Base-by-base conservation (phyloP, 2,113 vertebrate species). In the Lophotis ruficrista region DNA sequence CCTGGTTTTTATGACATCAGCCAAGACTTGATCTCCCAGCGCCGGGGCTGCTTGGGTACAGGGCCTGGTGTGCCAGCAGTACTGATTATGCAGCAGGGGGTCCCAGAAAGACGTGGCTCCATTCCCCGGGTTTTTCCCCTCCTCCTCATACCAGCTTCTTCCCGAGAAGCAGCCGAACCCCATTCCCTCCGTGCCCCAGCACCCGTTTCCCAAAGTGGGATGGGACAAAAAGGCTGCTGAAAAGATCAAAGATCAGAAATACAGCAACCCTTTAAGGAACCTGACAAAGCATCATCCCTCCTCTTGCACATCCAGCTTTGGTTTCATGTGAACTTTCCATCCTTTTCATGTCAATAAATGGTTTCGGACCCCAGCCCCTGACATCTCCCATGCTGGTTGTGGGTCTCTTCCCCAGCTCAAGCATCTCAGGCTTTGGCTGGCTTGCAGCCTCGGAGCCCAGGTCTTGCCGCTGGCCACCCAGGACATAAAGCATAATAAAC, bases 31-130 rank as follows among this genome's bases (percentile, higher is more conserved):
- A 6, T 56, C 53, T 87, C 45, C 30, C 94, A 83, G 66, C 75
- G 21, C 21, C 73, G 69, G 66, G 53, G 37, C 35, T 91, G 38
- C 48, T 10, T 37, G 35, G 38, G 16, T 30, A 14, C 85, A 2
- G 9, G 47, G 27, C 20, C 72, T 0, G 1, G 25, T 0, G 0
- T 2, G 1, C 65, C 70, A 0, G 10, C 3, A 0, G 22, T 31
- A 20, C 78, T 4, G 90, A 28, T 41, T 75, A 2, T 12, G 45
- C 19, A 61, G 43, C 2, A 1, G 14, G 1, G 8, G 1, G 9
- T 48, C 65, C 19, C 64, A 14, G 64, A 54, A 69, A 10, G 66
- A 88, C 35, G 22, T n/a, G 33, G 35, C 47, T 93, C 79, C 45
- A 0, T 83, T 12, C 50, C 43, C 75, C 1, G 10, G 12, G 5